A percentile compares a stretch with the other conserved stretches of the same genome.
Evolutionary conservation across 2,888 invertebrate genomes (phyloP).

Genomic region (Diarsia dahlii): DNA sequence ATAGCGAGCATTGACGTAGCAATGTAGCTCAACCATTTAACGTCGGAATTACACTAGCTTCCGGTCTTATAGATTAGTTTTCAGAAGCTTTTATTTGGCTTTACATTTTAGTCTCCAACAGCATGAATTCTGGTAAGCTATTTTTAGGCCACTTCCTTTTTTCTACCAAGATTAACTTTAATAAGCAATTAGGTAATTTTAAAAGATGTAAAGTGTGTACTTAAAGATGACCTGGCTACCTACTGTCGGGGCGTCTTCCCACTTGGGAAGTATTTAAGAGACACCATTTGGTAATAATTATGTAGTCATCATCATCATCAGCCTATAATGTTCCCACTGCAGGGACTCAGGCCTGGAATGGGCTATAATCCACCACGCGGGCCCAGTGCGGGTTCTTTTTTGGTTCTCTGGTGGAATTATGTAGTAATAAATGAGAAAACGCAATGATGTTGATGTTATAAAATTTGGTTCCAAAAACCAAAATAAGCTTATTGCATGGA

Average conservation of each 20-base stretch:
- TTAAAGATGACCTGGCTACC: background rate
- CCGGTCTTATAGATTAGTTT: constrained; percentile 19
- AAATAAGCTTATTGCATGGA: background rate
- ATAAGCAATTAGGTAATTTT: background rate
- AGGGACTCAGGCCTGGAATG: no score
- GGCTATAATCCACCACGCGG: no score
- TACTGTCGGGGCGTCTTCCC: background rate
- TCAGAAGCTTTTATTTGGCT: constrained; percentile 11
- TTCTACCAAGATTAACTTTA: background rate
- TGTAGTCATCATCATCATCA: no score
- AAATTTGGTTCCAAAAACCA: background rate
- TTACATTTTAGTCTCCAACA: background rate
- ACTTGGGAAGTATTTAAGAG: background rate
- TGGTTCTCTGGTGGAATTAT: no score
- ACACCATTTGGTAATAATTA: no score
- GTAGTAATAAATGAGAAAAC: background rate
- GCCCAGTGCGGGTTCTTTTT: no score
- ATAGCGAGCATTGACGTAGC: constrained; percentile 27
- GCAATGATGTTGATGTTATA: background rate
- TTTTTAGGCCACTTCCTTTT: background rate
- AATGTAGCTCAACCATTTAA: constrained; percentile 18
- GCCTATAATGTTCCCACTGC: no score
- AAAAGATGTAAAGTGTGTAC: background rate
- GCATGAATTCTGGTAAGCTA: background rate
- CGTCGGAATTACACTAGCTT: constrained; percentile 17